Evolutionary conservation across 2,113 vertebrate species (phyloP), one percentile per base, ranked within the genome.

Genomic region (Philantomba maxwellii): DNA sequence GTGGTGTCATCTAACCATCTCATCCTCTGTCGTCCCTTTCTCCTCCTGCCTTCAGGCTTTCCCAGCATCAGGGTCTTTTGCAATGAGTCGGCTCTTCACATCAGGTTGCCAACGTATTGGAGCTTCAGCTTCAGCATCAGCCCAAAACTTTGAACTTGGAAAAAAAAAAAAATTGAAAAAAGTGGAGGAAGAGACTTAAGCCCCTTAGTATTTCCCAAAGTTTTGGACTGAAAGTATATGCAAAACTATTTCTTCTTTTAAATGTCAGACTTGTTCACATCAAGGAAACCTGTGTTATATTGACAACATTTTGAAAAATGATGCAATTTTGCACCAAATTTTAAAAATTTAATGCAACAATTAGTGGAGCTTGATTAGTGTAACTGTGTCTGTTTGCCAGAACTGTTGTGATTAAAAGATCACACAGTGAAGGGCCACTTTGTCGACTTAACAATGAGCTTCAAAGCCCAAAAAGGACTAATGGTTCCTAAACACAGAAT

Each of bases 21-120:
- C 66, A 39, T 39, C 66, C 66, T 39, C 1, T 0, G 66, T 23
- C 0, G 0, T 13, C 2, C 66, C 10, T 19, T 70, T 23, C 19
- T 70, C 30, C 62, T n/a, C 66, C n/a, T 23, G n/a, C 19, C 66
- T 23, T 23, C 66, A 70, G 21, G 23, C n/a, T 39, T 39, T 70
- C 36, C 66, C 66, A 70, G 66, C 19, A 39, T 23, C 66, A 70
- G n/a, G 66, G n/a, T 70, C 66, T 70, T 70, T 70, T 70, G 19
- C n/a, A 70, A 1, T 2, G 66, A 39, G n/a, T 39, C 0, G 0
- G n/a, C n/a, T 70, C n/a, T 70, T 23, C 66, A 12, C 66, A 23
- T 70, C 66, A 70, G 66, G n/a, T 39, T 1, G n/a, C n/a, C 66
- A 23, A 1, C 2, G 0, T 12, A 70, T 70, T 23, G 2, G 19